These are phyloP conservation scores for Ashinkailepas kermadecensis DNA, from an alignment of 2,888 invertebrate genomes.

Conservation along the genomic window DNA sequence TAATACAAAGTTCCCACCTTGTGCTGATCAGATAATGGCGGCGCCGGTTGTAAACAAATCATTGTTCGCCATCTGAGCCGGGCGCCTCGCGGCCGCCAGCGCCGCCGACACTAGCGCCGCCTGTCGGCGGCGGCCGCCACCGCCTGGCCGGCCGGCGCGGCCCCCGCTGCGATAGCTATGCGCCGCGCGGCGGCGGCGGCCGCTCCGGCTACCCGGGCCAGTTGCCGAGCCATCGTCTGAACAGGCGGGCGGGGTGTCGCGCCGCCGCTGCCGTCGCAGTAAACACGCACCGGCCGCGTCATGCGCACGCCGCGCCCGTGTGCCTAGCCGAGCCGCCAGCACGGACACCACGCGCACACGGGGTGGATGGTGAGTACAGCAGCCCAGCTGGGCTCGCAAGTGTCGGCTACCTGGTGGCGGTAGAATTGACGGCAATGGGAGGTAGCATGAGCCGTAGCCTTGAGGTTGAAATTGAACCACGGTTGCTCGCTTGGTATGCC, in stretches of 20 bases:
- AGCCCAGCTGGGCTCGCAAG: not conserved
- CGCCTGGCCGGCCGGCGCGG: not conserved
- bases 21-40: constrained; percentile 5
- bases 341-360: not conserved
- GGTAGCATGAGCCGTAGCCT: no score
- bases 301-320: not conserved
- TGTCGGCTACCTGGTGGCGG: no score
- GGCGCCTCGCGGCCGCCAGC: not conserved
- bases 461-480: no score
- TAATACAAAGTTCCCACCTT: constrained; percentile 14
- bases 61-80: not conserved
- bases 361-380: not conserved
- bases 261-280: not conserved
- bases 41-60: constrained; percentile 3
- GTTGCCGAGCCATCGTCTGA: not conserved
- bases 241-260: not conserved
- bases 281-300: not conserved
- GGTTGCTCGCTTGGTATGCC: no score
- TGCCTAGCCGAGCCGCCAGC: no score
- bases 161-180: constrained; percentile 12
- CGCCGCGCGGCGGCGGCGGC: not conserved
- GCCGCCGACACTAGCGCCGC: not conserved
- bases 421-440: no score
- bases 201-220: not conserved
- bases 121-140: not conserved